These are phyloP conservation scores for Gambusia holbrooki DNA, from an alignment of 2,113 vertebrate genomes.

Conservation along the genomic window DNA sequence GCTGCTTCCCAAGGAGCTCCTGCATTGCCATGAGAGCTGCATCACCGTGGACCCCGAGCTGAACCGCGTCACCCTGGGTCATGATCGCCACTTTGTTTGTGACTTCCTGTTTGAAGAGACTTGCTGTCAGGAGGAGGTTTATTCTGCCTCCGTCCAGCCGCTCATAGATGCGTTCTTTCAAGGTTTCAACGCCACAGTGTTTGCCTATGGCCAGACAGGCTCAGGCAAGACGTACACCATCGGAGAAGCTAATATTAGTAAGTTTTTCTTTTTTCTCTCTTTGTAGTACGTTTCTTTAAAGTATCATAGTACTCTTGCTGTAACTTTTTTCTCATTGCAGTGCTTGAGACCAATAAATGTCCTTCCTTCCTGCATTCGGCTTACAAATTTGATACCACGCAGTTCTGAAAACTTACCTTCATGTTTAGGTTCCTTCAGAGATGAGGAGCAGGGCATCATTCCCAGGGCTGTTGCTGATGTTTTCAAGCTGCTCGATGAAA, in stretches of 20 bases:
- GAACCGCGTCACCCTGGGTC: conserved; percentile 84
- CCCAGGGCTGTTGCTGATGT: conserved; percentile 92
- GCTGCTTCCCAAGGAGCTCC: conserved; percentile 89
- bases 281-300: not conserved
- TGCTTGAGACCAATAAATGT: not conserved
- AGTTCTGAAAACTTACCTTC: not conserved
- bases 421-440: conserved; percentile 87
- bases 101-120: conserved; percentile 87
- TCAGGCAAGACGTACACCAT: conserved; percentile 96
- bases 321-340: not conserved
- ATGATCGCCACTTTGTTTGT: conserved; percentile 86
- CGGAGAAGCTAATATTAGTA: conserved; percentile 92
- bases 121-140: conserved; percentile 87
- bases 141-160: conserved; percentile 86
- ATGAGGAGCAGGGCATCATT: conserved; percentile 96
- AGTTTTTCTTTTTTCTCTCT: conserved; percentile 65
- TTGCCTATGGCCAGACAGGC: conserved; percentile 95
- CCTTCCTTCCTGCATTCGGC: not conserved
- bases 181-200: conserved; percentile 93
- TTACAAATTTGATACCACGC: not conserved
- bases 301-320: not conserved
- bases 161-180: conserved; percentile 93
- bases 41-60: conserved; percentile 80
- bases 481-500: conserved; percentile 96
- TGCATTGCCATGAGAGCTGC: conserved; percentile 88